Evolutionary conservation across 2,113 vertebrate genomes (phyloP).

Genomic region (Sclerurus mexicanus): DNA sequence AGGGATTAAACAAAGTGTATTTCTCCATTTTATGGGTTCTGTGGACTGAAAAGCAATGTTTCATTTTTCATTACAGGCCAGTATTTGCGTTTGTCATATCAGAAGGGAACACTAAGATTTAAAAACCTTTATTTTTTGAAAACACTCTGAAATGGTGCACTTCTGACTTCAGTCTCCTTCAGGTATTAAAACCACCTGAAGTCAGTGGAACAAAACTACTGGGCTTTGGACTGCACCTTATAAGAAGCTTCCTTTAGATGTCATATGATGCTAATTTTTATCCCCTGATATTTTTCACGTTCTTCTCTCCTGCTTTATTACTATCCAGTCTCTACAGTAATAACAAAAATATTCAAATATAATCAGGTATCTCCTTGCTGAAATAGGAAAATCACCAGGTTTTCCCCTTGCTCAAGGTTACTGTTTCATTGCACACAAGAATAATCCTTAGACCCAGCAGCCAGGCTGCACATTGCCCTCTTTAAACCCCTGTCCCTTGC

Average conservation of each 20-base stretch:
- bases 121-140: neutral
- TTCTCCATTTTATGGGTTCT: neutral
- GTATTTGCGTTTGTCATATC: conserved; percentile 19
- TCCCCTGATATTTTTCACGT: neutral
- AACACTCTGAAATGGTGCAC: neutral
- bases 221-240: neutral
- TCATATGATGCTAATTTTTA: neutral
- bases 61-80: neutral
- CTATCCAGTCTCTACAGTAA: neutral
- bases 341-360: neutral
- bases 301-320: neutral
- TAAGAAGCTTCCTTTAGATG: neutral
- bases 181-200: neutral
- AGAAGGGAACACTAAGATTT: neutral
- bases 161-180: neutral
- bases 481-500: neutral
- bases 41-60: neutral
- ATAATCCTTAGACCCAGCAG: neutral
- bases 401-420: neutral
- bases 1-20: neutral
- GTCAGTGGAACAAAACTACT: neutral
- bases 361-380: neutral
- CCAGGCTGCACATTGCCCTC: neutral
- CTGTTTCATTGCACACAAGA: neutral
- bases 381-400: neutral